A percentile compares a stretch with the other conserved stretches of the same genome.
Evolutionary conservation across 2,113 vertebrate species (phyloP).

Genomic region (Loxodonta africana): DNA sequence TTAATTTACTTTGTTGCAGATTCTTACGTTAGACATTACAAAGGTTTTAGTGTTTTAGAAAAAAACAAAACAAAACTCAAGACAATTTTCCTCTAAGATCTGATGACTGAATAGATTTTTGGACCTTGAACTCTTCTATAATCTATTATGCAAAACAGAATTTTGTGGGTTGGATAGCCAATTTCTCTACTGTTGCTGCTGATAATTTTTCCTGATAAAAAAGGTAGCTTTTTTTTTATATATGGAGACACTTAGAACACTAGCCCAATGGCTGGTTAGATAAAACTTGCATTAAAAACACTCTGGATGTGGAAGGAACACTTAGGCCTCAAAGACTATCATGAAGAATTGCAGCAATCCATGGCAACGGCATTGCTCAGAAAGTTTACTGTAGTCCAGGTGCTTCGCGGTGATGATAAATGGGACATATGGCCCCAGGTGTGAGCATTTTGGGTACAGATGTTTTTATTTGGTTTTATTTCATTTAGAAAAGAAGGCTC

Average conservation of each 20-base stretch:
- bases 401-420: slow-evolving; percentile 80
- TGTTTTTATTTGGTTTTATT: slow-evolving; percentile 65
- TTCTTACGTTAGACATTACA: neutral
- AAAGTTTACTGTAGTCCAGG: slow-evolving; percentile 78
- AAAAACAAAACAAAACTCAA: neutral
- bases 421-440: neutral
- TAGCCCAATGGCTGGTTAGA: slow-evolving; percentile 86
- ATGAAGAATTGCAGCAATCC: slow-evolving; percentile 88
- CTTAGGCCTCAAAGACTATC: slow-evolving; percentile 88
- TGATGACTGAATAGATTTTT: neutral
- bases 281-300: slow-evolving; percentile 87
- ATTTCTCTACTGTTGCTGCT: slow-evolving; percentile 68
- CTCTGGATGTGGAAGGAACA: slow-evolving; percentile 86
- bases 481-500: neutral
- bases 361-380: slow-evolving; percentile 86
- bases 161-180: slow-evolving; percentile 40
- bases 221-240: slow-evolving; percentile 80
- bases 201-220: slow-evolving; percentile 71
- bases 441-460: slow-evolving; percentile 72
- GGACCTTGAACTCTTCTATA: neutral
- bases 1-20: neutral
- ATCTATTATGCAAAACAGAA: neutral
- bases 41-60: neutral
- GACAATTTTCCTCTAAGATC: neutral
- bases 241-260: slow-evolving; percentile 77